Evolutionary conservation across 2,888 invertebrate species (phyloP).

Genomic region (Rhynchonema sp.): DNA sequence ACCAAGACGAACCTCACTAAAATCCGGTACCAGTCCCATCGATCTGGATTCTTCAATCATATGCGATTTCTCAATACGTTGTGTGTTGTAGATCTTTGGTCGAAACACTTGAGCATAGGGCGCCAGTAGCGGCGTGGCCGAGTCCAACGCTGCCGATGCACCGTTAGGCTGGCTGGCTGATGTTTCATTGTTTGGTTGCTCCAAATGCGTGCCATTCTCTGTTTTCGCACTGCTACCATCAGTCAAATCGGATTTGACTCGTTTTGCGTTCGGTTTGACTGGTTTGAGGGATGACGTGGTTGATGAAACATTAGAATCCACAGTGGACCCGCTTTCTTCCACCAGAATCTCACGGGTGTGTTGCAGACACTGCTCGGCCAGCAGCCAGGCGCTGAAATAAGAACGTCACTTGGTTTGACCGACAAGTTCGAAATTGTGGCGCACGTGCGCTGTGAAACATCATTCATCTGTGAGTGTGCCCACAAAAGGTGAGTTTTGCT

Average conservation of each 20-base stretch:
- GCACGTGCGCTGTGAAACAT: too few species aligned
- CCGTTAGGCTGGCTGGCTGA: not conserved
- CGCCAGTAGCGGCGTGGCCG: slow-evolving; percentile 2
- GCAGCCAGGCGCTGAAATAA: slow-evolving; percentile 8
- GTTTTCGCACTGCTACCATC: not conserved
- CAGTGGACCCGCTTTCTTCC: not conserved
- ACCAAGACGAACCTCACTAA: slow-evolving; percentile 5
- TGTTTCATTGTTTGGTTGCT: not conserved
- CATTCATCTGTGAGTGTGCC: too few species aligned
- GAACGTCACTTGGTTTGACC: not conserved
- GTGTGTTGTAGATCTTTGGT: slow-evolving; percentile 10
- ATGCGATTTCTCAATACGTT: slow-evolving; percentile 9
- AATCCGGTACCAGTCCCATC: slow-evolving; percentile 9
- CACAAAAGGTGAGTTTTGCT: too few species aligned
- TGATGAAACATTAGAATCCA: not conserved
- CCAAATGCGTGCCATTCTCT: not conserved
- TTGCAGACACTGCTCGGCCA: slow-evolving; percentile 12
- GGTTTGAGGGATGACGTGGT: too few species aligned
- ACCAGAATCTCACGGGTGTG: slow-evolving; percentile 10
- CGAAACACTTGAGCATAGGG: slow-evolving; percentile 7
- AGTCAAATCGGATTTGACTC: not conserved
- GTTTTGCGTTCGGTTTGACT: too few species aligned
- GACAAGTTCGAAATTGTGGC: too few species aligned
- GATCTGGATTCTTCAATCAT: slow-evolving; percentile 10
- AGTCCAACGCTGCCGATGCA: not conserved